Percentiles rank a stretch among this genome's conserved stretches.
Evolutionary conservation across 2,113 vertebrate genomes (phyloP).

Genomic region (Anolis carolinensis): DNA sequence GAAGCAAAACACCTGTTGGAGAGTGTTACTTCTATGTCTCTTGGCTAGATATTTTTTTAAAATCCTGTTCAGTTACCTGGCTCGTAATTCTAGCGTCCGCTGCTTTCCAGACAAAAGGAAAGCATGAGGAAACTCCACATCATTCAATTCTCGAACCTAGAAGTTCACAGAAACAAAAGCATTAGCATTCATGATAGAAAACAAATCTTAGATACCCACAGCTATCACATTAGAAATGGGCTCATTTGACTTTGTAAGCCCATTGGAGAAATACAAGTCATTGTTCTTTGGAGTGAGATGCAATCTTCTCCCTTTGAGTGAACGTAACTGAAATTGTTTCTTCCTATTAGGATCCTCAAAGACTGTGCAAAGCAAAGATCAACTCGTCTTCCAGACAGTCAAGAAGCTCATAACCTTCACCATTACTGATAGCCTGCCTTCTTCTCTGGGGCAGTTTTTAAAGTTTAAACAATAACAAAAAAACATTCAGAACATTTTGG

Average conservation of each 20-base stretch:
- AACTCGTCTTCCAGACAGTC: not conserved
- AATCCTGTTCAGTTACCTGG: constrained; percentile 58
- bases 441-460: not conserved
- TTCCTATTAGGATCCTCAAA: not conserved
- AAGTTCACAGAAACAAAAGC: not conserved
- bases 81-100: constrained; percentile 75
- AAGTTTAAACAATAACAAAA: not conserved
- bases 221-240: not conserved
- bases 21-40: not conserved
- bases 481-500: not conserved
- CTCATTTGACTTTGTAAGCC: not conserved
- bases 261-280: not conserved
- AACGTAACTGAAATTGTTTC: not conserved
- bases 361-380: not conserved
- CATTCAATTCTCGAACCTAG: constrained; percentile 74
- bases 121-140: constrained; percentile 69
- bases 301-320: too few relatives aligned
- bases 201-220: not conserved
- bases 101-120: constrained; percentile 79
- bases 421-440: not conserved
- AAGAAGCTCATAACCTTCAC: not conserved
- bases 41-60: accelerated
- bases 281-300: not conserved
- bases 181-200: not conserved
- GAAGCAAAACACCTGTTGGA: constrained; percentile 25